These are phyloP conservation scores for Solenopsis invicta DNA, from an alignment of 1,140 invertebrate genomes.

Conservation along the genomic window DNA sequence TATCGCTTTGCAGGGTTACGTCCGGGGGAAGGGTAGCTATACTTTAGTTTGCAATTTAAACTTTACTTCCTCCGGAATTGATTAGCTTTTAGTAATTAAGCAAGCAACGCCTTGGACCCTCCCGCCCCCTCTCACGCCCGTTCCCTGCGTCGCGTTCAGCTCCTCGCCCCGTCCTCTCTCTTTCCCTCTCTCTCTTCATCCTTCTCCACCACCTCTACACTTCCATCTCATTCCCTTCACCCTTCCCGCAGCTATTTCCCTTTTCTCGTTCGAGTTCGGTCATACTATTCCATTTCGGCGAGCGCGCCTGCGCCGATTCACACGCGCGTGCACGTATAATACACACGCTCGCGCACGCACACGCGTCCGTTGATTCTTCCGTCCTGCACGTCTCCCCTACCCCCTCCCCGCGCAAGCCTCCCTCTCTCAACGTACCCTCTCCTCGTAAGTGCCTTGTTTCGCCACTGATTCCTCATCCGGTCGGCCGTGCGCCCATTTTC, in stretches of 20 bases:
- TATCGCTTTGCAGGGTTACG: constrained; percentile 86
- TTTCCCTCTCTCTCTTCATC: constrained; percentile 45
- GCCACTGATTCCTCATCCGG: constrained; percentile 61
- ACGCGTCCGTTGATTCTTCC: constrained; percentile 61
- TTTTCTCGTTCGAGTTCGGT: constrained; percentile 64
- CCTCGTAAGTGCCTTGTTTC: constrained; percentile 58
- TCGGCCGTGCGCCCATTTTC: constrained; percentile 79
- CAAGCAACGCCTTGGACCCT: constrained; percentile 85
- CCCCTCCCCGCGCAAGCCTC: neutral
- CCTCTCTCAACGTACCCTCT: constrained; percentile 52
- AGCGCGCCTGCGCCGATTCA: constrained; percentile 38
- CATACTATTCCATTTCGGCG: constrained; percentile 64
- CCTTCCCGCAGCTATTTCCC: constrained; percentile 54
- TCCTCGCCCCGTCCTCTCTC: constrained; percentile 9
- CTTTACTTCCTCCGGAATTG: constrained; percentile 88
- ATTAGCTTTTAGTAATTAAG: constrained; percentile 88
- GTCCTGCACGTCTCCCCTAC: constrained; percentile 38
- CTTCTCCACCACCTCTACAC: constrained; percentile 40
- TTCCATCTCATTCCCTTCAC: constrained; percentile 60
- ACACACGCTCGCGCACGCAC: constrained; percentile 63
- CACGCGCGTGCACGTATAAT: constrained; percentile 31
- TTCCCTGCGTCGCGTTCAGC: constrained; percentile 44
- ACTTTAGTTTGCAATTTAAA: constrained; percentile 88
- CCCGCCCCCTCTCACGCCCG: constrained; percentile 60
- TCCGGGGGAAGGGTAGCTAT: constrained; percentile 84